Conservation (phyloP, 2,888 invertebrate species). For the Gastracanthus pulcherrimus region DNA sequence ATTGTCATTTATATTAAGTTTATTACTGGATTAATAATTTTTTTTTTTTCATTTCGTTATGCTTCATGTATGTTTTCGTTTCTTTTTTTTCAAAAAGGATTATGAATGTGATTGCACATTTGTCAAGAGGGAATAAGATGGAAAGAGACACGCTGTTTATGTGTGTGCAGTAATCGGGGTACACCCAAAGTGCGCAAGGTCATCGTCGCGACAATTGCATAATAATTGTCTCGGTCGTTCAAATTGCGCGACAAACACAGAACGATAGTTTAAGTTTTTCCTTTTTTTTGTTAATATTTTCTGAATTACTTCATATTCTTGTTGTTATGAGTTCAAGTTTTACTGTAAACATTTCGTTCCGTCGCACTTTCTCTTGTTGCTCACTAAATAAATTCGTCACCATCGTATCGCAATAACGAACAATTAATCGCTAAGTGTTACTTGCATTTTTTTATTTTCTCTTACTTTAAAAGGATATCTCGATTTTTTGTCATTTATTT, state of each 20-base stretch:
- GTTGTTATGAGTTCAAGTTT: conserved; percentile 31
- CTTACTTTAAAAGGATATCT: conserved; percentile 52
- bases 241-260: conserved; percentile 49
- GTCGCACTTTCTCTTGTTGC: conserved; percentile 65
- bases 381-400: conserved; percentile 62
- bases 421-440: conserved; percentile 70
- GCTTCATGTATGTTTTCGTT: conserved; percentile 36
- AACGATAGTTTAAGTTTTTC: conserved; percentile 47
- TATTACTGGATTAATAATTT: conserved; percentile 49
- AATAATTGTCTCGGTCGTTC: conserved; percentile 41
- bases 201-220: conserved; percentile 45
- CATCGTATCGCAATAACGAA: conserved; percentile 64
- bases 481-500: conserved; percentile 38
- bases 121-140: conserved; percentile 33
- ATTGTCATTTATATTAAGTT: conserved; percentile 41
- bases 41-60: conserved; percentile 46
- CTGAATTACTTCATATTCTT: conserved; percentile 29
- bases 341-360: conserved; percentile 50
- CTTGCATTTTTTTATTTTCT: conserved; percentile 60
- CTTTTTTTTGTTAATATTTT: conserved; percentile 18
- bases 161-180: conserved; percentile 49
- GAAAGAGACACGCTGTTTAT: conserved; percentile 47
- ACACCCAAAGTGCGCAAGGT: conserved; percentile 52
- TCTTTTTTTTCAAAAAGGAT: conserved; percentile 47
- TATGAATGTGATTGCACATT: conserved; percentile 49